Conservation (phyloP, 2,888 invertebrate genomes). For the Pedicia rivosa region DNA sequence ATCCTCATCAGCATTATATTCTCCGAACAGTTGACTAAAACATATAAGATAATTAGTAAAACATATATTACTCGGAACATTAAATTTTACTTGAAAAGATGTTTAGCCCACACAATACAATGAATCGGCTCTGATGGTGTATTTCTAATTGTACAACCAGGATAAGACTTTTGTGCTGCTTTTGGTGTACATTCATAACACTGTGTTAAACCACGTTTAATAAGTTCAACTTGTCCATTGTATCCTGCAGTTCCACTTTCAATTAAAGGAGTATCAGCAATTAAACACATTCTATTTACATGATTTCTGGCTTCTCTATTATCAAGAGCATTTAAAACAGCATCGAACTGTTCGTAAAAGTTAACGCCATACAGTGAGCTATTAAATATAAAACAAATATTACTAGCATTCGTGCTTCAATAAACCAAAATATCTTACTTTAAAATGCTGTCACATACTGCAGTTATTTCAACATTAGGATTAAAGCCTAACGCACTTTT, state of each 20-base stretch:
- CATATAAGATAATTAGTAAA: slow-evolving; percentile 5
- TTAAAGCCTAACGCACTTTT: slow-evolving; percentile 81
- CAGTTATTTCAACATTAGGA: slow-evolving; percentile 71
- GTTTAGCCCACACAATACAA: slow-evolving; percentile 99
- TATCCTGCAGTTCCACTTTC: slow-evolving; percentile 98
- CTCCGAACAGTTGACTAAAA: slow-evolving; percentile 87
- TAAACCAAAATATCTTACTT: slow-evolving; percentile 63
- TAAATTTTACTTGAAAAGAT: slow-evolving; percentile 76
- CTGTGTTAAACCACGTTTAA: slow-evolving; percentile 73
- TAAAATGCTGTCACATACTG: slow-evolving; percentile 87
- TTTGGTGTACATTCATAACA: slow-evolving; percentile 96
- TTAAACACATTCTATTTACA: slow-evolving; percentile 96
- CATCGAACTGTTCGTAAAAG: slow-evolving; percentile 79
- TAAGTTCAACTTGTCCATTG: slow-evolving; percentile 85
- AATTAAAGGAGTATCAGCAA: slow-evolving; percentile 83
- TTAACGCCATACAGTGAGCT: slow-evolving; percentile 78
- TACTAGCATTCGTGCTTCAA: slow-evolving; percentile 1
- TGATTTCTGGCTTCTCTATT: slow-evolving; percentile 94
- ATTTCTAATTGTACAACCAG: slow-evolving; percentile 97
- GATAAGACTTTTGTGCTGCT: slow-evolving; percentile 80
- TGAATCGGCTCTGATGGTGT: slow-evolving; percentile 98
- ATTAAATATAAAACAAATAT: slow-evolving; percentile 11
- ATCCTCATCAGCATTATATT: slow-evolving; percentile 91
- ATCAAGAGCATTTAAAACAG: slow-evolving; percentile 94
- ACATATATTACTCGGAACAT: neutral